These are phyloP conservation scores for Brachyhypopomus gauderio DNA, from an alignment of 2,113 vertebrate genomes.

Conservation along the genomic window DNA sequence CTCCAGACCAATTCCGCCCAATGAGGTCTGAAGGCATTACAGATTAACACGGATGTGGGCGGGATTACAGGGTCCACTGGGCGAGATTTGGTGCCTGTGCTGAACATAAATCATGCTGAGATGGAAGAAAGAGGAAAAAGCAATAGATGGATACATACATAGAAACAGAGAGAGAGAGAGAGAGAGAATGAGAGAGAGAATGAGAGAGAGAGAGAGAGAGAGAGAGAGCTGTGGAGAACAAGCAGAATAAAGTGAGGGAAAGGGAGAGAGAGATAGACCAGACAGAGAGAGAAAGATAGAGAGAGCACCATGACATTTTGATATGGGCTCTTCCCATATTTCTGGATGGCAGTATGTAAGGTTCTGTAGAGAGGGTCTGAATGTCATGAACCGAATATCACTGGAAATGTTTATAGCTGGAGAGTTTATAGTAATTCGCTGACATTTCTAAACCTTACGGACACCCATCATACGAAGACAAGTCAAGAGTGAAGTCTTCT, in stretches of 20 bases:
- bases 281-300: not conserved
- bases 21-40: constrained; percentile 57
- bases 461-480: constrained; percentile 23
- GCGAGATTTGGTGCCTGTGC: constrained; percentile 60
- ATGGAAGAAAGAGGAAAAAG: not conserved
- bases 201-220: not conserved
- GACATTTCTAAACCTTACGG: constrained; percentile 49
- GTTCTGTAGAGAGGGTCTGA: constrained; percentile 26
- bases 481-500: constrained; percentile 31
- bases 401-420: constrained; percentile 44
- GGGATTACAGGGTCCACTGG: constrained; percentile 57
- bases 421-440: constrained; percentile 40
- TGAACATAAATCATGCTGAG: constrained; percentile 19
- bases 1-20: constrained; percentile 52
- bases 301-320: constrained; percentile 37
- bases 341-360: not conserved
- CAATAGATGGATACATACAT: constrained; percentile 2
- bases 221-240: too few species aligned
- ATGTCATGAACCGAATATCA: constrained; percentile 48
- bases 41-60: constrained; percentile 65
- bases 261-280: not conserved
- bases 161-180: not conserved
- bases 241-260: too few species aligned
- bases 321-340: constrained; percentile 24
- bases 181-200: constrained; percentile 33